phyloP scores from a whole-genome alignment of 2,113 vertebrate species.

The Pelecanus crispus region DNA sequence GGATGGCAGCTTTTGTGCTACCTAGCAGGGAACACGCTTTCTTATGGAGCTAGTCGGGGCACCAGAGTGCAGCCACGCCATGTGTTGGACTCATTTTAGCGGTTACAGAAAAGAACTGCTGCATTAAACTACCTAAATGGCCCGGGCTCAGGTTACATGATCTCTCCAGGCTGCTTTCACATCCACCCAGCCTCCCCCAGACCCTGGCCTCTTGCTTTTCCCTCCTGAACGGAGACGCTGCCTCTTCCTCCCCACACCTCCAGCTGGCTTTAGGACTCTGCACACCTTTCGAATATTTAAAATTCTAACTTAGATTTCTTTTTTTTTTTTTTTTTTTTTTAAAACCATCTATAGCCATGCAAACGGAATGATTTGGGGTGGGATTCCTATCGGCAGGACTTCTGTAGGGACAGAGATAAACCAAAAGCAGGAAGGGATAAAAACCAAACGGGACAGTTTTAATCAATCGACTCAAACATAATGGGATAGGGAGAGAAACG shows the following conservation, averaged over 20 bases:
- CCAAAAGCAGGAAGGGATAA: neutral
- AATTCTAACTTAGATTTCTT: neutral
- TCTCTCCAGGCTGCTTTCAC: neutral
- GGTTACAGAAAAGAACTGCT: neutral
- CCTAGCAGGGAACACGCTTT: neutral
- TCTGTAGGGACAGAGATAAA: neutral
- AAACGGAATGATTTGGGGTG: neutral
- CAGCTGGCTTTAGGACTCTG: neutral
- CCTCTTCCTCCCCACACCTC: neutral
- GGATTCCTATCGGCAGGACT: neutral
- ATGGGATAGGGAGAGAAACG: neutral
- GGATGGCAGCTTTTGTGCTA: neutral
- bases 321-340: neutral
- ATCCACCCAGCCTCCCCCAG: neutral
- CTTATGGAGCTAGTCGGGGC: rapidly evolving
- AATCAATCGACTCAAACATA: neutral
- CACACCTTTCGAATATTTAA: neutral
- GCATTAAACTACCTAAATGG: neutral
- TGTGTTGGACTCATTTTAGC: neutral
- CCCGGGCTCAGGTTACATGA: neutral
- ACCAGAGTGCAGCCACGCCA: neutral
- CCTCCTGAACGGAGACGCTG: neutral
- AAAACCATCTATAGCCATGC: neutral
- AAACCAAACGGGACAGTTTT: neutral
- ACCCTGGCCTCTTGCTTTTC: neutral